These are phyloP conservation scores for Dufourea novaeangliae DNA, from an alignment of 1,140 invertebrate genomes.

Conservation along the genomic window DNA sequence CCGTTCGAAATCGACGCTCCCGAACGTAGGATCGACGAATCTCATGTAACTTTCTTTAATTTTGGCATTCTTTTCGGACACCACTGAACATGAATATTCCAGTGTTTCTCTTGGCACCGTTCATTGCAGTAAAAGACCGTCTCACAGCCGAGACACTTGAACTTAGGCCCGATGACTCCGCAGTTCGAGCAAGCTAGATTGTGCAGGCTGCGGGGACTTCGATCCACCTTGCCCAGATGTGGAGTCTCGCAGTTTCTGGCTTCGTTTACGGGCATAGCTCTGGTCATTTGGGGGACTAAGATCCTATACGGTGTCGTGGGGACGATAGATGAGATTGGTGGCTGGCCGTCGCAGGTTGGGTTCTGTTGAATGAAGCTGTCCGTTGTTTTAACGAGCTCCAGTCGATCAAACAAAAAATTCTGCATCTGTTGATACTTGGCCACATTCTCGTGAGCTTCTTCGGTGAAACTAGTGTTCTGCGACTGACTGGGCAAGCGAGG, in stretches of 20 bases:
- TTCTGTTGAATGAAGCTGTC: constrained; percentile 35
- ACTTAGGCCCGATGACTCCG: constrained; percentile 62
- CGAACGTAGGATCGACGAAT: no score
- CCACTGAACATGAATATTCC: constrained; percentile 71
- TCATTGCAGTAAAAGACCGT: constrained; percentile 75
- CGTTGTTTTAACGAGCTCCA: constrained; percentile 21
- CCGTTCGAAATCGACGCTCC: no score
- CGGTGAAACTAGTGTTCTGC: constrained; percentile 4
- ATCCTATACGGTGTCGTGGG: constrained; percentile 3
- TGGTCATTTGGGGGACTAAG: neutral
- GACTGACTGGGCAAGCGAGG: constrained; percentile 2
- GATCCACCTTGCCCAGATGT: constrained; percentile 70
- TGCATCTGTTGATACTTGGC: constrained; percentile 38
- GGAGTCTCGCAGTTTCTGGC: constrained; percentile 70
- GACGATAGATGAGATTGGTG: neutral
- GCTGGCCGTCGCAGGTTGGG: neutral
- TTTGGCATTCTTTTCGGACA: constrained; percentile 78
- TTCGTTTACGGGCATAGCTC: neutral
- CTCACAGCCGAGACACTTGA: constrained; percentile 77
- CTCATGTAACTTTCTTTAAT: constrained; percentile 72
- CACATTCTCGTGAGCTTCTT: constrained; percentile 29
- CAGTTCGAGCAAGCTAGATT: constrained; percentile 70
- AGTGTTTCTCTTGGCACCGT: constrained; percentile 74
- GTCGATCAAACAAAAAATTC: constrained; percentile 39
- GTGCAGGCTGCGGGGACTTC: constrained; percentile 51